These are phyloP conservation scores for Orbicella faveolata DNA, from an alignment of 64 coral and sea anemone species.

Conservation along the genomic window DNA sequence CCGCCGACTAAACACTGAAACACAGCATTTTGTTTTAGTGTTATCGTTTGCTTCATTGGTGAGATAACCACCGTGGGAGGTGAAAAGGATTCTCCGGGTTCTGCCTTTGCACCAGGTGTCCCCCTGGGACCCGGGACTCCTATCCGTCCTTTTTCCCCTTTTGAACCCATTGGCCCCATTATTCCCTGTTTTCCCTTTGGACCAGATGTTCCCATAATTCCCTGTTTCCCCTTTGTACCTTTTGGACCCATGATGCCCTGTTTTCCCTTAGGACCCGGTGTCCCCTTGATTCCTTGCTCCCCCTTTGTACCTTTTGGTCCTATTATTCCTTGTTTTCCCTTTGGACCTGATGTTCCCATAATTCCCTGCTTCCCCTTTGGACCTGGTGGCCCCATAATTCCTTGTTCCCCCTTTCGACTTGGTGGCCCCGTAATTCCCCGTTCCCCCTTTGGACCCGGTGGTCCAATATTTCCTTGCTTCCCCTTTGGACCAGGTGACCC, in stretches of 20 bases:
- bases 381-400: background rate
- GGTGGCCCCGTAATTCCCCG: no score
- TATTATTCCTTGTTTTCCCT: no score
- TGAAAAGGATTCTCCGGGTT: background rate
- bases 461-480: background rate
- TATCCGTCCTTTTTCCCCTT: background rate
- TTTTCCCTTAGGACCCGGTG: background rate
- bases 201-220: background rate
- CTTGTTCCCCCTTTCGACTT: background rate
- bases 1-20: constrained; percentile 46
- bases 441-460: no score
- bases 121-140: background rate
- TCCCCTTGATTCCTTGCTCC: background rate
- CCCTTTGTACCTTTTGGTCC: no score
- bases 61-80: constrained; percentile 4
- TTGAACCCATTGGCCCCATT: background rate
- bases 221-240: background rate
- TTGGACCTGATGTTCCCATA: background rate
- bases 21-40: constrained; percentile 9
- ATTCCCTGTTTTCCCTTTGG: background rate
- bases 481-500: no score
- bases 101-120: constrained; percentile 1
- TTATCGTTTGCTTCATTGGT: background rate
- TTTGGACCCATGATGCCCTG: background rate
- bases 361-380: background rate